Evolutionary conservation across 2,797 vertebrate species (phyloP).

Genomic region (Tragelaphus eurycerus): DNA sequence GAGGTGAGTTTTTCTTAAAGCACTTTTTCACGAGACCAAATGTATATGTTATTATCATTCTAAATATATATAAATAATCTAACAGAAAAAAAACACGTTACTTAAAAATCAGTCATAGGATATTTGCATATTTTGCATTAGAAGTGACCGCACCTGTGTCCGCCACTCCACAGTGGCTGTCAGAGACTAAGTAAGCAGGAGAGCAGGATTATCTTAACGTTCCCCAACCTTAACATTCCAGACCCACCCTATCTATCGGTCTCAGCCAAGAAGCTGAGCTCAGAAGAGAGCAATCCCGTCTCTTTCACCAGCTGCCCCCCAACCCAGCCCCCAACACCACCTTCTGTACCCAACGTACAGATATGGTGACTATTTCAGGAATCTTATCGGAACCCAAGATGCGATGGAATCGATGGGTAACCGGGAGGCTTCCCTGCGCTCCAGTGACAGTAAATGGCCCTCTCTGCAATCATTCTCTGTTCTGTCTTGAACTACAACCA

Average conservation of each 20-base stretch:
- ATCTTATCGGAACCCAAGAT: neutral
- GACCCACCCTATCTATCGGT: constrained; percentile 42
- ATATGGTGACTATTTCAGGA: neutral
- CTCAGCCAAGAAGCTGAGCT: neutral
- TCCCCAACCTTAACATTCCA: neutral
- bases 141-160: neutral
- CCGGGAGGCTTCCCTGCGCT: neutral
- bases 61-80: neutral
- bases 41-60: neutral
- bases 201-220: neutral
- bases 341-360: neutral
- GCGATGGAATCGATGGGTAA: neutral
- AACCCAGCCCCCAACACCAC: neutral
- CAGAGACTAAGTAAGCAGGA: neutral
- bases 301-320: neutral
- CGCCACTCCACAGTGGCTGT: neutral
- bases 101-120: neutral
- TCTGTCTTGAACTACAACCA: neutral
- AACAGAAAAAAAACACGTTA: neutral
- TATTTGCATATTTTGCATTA: neutral
- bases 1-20: neutral
- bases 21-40: neutral
- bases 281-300: neutral
- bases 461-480: neutral
- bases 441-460: neutral